phyloP scores from a whole-genome alignment of 2,888 invertebrate genomes.

The Ophonus ardosiacus region DNA sequence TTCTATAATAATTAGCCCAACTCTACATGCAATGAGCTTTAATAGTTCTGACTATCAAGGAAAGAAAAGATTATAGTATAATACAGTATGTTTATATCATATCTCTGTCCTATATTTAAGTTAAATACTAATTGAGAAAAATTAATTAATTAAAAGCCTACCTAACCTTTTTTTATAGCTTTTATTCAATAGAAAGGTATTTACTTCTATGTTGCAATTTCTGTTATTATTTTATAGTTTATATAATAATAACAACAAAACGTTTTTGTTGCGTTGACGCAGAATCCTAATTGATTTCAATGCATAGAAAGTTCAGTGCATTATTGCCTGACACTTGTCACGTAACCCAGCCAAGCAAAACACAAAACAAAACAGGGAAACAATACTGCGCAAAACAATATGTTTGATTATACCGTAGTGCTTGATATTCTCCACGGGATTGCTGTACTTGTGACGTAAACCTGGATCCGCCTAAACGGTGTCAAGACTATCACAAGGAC shows the following conservation, averaged over 20 bases:
- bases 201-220: neutral
- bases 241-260: neutral
- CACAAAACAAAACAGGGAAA: slow-evolving; percentile 8
- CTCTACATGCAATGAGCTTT: too few relatives aligned
- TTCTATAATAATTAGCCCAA: too few relatives aligned
- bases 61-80: too few relatives aligned
- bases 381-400: neutral
- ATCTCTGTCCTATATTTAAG: too few relatives aligned
- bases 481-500: slow-evolving; percentile 49
- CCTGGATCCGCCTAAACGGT: slow-evolving; percentile 39
- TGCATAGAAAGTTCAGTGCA: slow-evolving; percentile 18
- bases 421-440: slow-evolving; percentile 34
- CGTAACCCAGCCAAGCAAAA: slow-evolving; percentile 13
- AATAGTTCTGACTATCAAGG: too few relatives aligned
- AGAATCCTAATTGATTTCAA: slow-evolving; percentile 10
- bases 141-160: too few relatives aligned
- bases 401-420: slow-evolving; percentile 35
- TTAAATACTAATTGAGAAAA: too few relatives aligned
- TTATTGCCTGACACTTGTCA: slow-evolving; percentile 19
- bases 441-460: slow-evolving; percentile 32
- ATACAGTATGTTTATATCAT: too few relatives aligned
- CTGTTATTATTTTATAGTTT: neutral
- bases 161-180: too few relatives aligned
- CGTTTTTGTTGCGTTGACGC: neutral
- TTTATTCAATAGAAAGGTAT: neutral